Conservation (phyloP, 2,113 vertebrate species). For the Cairina moschata region DNA sequence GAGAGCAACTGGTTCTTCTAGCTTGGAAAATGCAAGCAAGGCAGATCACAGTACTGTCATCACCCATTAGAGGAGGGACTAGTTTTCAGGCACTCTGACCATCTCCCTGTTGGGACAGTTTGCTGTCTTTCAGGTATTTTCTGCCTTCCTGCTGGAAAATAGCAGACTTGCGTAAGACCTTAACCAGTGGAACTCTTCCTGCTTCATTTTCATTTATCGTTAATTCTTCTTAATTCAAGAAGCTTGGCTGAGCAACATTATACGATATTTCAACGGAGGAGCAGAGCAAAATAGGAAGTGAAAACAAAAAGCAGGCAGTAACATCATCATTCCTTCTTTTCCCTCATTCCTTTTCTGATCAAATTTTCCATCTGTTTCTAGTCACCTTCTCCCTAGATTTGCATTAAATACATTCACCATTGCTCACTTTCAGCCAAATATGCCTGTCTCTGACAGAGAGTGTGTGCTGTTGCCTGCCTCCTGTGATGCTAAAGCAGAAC, state of each 20-base stretch:
- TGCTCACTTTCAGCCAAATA: constrained; percentile 13
- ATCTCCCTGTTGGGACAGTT: background rate
- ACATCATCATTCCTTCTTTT: background rate
- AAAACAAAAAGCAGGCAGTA: background rate
- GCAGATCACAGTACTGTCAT: background rate
- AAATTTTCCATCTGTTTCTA: constrained; percentile 9
- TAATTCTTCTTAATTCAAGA: background rate
- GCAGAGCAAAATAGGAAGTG: constrained; percentile 4
- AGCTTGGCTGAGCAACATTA: background rate
- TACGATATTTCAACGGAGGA: background rate
- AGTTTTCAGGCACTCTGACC: background rate
- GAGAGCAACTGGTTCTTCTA: constrained; percentile 9
- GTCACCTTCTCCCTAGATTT: background rate
- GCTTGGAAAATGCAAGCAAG: background rate
- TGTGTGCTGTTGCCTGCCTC: background rate
- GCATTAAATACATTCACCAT: background rate
- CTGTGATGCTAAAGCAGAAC: background rate
- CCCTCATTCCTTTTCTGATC: background rate
- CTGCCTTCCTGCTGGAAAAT: background rate
- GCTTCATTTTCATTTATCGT: background rate
- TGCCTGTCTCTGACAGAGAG: background rate
- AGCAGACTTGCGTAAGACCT: background rate
- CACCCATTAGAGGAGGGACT: background rate
- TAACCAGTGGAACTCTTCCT: background rate
- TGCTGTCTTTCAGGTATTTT: background rate